These are phyloP conservation scores for Xenops minutus DNA, from an alignment of 2,797 vertebrate genomes.

Conservation along the genomic window DNA sequence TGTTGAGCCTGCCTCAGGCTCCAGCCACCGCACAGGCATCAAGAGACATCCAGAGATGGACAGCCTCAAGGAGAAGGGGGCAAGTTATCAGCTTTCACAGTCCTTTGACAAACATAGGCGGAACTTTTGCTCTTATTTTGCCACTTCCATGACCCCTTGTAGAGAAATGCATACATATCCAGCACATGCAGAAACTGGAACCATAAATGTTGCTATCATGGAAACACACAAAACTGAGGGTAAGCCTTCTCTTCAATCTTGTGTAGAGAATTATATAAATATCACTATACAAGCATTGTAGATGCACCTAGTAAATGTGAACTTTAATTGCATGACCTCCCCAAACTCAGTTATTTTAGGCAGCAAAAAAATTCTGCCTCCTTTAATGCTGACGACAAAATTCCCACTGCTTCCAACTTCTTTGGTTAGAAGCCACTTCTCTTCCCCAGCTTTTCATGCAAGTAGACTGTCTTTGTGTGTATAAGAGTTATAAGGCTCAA, in stretches of 20 bases:
- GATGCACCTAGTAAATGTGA: not conserved
- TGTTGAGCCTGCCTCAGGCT: accelerated
- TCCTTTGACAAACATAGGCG: not conserved
- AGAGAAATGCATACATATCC: not conserved
- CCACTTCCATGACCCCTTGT: not conserved
- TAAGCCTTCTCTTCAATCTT: not conserved
- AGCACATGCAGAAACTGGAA: not conserved
- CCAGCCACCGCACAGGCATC: not conserved
- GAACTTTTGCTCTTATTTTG: not conserved
- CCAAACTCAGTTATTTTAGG: not conserved
- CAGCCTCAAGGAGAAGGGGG: not conserved
- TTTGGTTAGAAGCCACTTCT: not conserved
- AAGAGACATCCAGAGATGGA: not conserved
- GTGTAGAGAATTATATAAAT: not conserved
- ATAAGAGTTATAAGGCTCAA: not conserved
- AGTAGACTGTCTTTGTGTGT: not conserved
- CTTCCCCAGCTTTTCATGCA: not conserved
- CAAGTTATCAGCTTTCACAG: not conserved
- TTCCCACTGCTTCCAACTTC: not conserved
- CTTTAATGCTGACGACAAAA: not conserved
- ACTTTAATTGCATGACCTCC: not conserved
- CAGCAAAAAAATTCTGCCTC: not conserved
- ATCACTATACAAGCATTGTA: not conserved
- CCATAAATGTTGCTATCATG: not conserved
- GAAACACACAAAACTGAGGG: not conserved